phyloP scores from a whole-genome alignment of 2,888 invertebrate species.

The Eledona agricola region DNA sequence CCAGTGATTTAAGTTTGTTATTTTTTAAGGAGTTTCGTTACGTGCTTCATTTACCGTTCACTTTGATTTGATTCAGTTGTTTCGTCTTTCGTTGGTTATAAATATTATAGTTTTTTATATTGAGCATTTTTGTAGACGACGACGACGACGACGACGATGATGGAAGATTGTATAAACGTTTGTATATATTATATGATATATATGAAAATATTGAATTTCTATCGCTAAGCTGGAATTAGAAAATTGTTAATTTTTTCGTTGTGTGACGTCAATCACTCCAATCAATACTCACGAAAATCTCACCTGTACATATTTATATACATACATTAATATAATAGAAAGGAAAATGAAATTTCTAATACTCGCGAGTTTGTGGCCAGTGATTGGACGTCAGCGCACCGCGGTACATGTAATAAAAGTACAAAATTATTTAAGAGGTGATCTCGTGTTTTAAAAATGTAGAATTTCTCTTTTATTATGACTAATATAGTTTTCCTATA shows the following conservation, averaged over 20 bases:
- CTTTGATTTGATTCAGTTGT: constrained; percentile 42
- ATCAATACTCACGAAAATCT: constrained; percentile 32
- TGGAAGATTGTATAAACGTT: constrained; percentile 29
- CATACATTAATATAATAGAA: too few relatives aligned
- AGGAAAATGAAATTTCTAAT: constrained; percentile 32
- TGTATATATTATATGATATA: constrained; percentile 41
- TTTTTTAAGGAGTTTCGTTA: constrained; percentile 38
- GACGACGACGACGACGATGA: constrained; percentile 28
- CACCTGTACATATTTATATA: constrained; percentile 36
- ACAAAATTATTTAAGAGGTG: constrained; percentile 62
- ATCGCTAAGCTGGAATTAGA: constrained; percentile 48
- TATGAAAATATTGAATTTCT: constrained; percentile 44
- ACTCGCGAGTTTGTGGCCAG: constrained; percentile 31
- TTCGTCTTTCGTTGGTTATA: constrained; percentile 35
- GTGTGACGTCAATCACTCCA: constrained; percentile 39
- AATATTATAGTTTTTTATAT: constrained; percentile 32
- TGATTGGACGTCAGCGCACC: constrained; percentile 27
- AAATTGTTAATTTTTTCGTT: constrained; percentile 47
- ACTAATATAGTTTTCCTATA: constrained; percentile 47
- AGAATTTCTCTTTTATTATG: constrained; percentile 54
- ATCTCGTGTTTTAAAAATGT: constrained; percentile 58
- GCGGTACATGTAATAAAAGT: constrained; percentile 53
- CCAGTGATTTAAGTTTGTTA: constrained; percentile 41
- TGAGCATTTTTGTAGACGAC: constrained; percentile 39
- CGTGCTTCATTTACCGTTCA: constrained; percentile 18